Evolutionary conservation across 2,797 vertebrate genomes (phyloP), one percentile per base, ranked within the genome.

Genomic region (Orestias chungarensis): DNA sequence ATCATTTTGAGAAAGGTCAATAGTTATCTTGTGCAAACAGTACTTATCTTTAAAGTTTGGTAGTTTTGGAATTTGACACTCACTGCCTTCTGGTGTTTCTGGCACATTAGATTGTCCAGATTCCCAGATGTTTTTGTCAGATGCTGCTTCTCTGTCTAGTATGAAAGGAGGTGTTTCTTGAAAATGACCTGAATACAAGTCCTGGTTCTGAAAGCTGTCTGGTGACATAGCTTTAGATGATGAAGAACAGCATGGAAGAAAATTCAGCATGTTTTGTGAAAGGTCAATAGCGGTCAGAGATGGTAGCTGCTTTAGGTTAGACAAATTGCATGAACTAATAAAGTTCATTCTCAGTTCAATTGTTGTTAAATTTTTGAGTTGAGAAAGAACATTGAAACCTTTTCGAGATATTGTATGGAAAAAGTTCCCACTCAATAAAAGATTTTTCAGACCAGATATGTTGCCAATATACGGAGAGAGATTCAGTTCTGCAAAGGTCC

Each of bases 271-370:
- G 82, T 96, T 96, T 89, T 96, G 93, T 17, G 95, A 95, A 43
- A 96, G 90, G 55, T 87, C 79, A 3, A 96, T 74, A n/a, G 47
- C 6, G 0, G 31, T 88, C 25, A 96, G 90, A 40, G 87, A 83
- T 0, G 76, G 87, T 11, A 93, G 46, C n/a, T 55, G 65, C 23
- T 73, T 86, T 40, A 96, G 81, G 66, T 83, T 75, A 1, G 70
- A 91, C 33, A 95, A 10, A 76, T 91, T 80, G 46, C 74, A 87
- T 4, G 59, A 62, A 9, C 46, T 78, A 4, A 96, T 94, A 49
- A 96, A 96, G 79, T 96, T 96, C 90, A 95, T 94, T 64, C 93
- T 88, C 47, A 96, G 80, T 46, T 94, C 93, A 18, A 96, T 75
- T 5, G 3, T 76, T 6, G 1, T 77, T 2, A 96, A 87, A 25